Conservation (phyloP, 2,888 invertebrate genomes). For the Baronia brevicornis region DNA sequence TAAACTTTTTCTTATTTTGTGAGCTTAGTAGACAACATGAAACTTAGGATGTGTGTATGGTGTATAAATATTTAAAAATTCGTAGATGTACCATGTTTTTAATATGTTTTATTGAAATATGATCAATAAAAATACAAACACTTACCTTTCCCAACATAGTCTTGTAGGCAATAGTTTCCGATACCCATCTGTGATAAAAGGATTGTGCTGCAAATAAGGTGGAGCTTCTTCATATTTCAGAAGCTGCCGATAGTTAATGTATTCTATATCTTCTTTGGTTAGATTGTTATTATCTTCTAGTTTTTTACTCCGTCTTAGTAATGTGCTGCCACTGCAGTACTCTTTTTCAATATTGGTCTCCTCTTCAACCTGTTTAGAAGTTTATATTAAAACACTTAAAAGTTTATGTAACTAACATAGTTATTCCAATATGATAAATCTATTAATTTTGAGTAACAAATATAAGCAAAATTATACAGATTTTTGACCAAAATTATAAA, state of each 20-base stretch:
- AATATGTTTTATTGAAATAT: too few relatives aligned
- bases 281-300: conserved; percentile 66
- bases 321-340: conserved; percentile 35
- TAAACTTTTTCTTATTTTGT: too few relatives aligned
- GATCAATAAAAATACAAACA: conserved; percentile 13
- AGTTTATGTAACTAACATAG: too few relatives aligned
- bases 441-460: too few relatives aligned
- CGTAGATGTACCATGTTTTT: too few relatives aligned
- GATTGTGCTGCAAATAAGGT: conserved; percentile 89
- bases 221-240: conserved; percentile 81
- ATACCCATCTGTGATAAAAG: conserved; percentile 89
- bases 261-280: conserved; percentile 63
- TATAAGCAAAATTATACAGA: too few relatives aligned
- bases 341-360: conserved; percentile 40
- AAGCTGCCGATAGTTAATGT: conserved; percentile 62
- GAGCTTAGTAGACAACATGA: too few relatives aligned
- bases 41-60: too few relatives aligned
- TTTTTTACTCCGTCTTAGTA: conserved; percentile 55
- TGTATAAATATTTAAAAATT: not conserved
- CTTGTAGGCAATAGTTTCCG: conserved; percentile 87
- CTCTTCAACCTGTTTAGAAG: conserved; percentile 40
- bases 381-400: conserved; percentile 17
- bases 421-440: too few relatives aligned
- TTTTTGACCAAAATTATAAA: too few relatives aligned
- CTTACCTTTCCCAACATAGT: conserved; percentile 90